These are phyloP conservation scores for Apis laboriosa DNA, from an alignment of 1,140 invertebrate species.

Conservation along the genomic window DNA sequence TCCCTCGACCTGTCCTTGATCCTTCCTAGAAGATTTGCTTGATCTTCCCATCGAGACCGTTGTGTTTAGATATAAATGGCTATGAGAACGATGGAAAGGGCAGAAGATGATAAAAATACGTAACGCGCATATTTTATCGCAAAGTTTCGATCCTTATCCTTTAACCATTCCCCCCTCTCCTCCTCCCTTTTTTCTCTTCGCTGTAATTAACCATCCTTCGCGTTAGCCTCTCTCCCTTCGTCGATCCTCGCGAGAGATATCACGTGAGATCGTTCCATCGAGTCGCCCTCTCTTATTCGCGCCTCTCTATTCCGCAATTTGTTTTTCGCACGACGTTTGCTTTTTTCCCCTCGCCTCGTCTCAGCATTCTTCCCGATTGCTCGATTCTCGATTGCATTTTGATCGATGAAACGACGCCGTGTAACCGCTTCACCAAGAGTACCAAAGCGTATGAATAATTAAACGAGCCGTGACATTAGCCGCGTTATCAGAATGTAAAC, in stretches of 20 bases:
- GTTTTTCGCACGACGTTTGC: neutral
- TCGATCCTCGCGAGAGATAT: slow-evolving; percentile 11
- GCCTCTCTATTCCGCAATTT: neutral
- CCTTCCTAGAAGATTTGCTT: slow-evolving; percentile 60
- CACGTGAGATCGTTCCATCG: neutral
- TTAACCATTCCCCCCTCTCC: neutral
- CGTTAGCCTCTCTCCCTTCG: neutral
- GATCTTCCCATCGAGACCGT: slow-evolving; percentile 22
- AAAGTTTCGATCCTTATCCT: slow-evolving; percentile 19
- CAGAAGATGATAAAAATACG: neutral
- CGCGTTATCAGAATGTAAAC: slow-evolving; percentile 18
- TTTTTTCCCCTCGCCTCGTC: too few species aligned
- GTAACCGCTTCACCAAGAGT: too few species aligned
- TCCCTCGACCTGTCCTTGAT: slow-evolving; percentile 47
- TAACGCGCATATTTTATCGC: neutral
- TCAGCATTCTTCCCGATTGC: neutral
- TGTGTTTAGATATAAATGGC: slow-evolving; percentile 19
- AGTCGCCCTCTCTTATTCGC: too few species aligned
- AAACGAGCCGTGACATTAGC: slow-evolving; percentile 19
- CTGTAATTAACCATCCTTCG: slow-evolving; percentile 4
- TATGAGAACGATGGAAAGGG: too few species aligned
- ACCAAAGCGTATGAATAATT: neutral
- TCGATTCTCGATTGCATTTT: neutral
- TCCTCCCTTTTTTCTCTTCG: neutral
- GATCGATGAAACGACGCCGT: neutral